phyloP scores from a whole-genome alignment of 2,113 vertebrate genomes.

The Osmerus mordax region DNA sequence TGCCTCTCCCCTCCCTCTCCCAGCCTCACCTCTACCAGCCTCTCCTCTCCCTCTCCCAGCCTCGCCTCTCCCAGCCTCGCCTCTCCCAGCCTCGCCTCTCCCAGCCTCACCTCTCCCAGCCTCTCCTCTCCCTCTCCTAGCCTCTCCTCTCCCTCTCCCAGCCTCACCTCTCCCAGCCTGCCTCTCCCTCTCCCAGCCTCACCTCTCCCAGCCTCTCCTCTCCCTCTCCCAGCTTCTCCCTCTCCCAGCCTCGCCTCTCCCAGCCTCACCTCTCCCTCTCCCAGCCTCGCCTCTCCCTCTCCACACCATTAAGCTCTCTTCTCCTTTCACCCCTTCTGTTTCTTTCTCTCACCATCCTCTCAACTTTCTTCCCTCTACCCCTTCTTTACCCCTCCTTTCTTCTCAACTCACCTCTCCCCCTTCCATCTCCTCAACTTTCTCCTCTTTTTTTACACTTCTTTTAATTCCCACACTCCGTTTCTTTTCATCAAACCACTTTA shows the following conservation, averaged over 20 bases:
- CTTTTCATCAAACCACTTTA: background rate
- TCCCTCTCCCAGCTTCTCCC: background rate
- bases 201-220: slow-evolving; percentile 47
- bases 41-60: slow-evolving; percentile 12
- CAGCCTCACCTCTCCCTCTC: background rate
- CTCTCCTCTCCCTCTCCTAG: background rate
- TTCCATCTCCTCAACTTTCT: background rate
- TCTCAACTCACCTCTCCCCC: slow-evolving; percentile 31
- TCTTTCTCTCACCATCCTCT: background rate
- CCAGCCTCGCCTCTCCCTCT: slow-evolving; percentile 22
- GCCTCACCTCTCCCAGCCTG: slow-evolving; percentile 23
- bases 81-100: background rate
- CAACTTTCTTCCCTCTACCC: slow-evolving; percentile 13
- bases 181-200: slow-evolving; percentile 27
- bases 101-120: slow-evolving; percentile 10
- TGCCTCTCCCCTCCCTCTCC: background rate
- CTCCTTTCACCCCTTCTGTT: slow-evolving; percentile 8
- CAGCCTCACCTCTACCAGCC: slow-evolving; percentile 9
- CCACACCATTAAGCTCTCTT: slow-evolving; percentile 38
- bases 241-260: background rate
- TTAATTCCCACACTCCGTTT: background rate
- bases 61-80: too few species aligned
- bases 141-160: background rate
- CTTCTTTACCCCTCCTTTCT: background rate
- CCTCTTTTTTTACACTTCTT: slow-evolving; percentile 7